Percentiles rank a stretch among this genome's conserved stretches.
Evolutionary conservation across 2,797 vertebrate species (phyloP).

Genomic region (Lithobates sylvaticus): DNA sequence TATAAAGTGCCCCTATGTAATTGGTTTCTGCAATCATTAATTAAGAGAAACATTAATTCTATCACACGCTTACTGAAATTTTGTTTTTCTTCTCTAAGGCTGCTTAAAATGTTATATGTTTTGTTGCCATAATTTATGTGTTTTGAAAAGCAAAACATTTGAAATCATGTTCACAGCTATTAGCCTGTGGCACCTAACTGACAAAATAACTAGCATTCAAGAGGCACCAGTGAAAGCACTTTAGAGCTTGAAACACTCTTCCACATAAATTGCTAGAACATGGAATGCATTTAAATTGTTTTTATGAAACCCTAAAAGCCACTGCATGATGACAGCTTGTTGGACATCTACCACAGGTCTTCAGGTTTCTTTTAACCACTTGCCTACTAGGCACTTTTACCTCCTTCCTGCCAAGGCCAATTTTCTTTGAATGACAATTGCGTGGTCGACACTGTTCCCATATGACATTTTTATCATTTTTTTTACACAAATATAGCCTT

Average conservation of each 20-base stretch:
- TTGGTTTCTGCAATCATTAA: not conserved
- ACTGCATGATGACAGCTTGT: not conserved
- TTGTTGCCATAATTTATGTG: constrained; percentile 1
- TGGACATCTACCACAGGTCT: not conserved
- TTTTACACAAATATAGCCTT: too few species aligned
- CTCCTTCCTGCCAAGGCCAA: too few species aligned
- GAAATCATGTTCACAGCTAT: constrained; percentile 11
- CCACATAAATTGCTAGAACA: not conserved
- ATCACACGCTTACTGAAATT: not conserved
- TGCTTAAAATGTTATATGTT: not conserved
- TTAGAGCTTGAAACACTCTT: not conserved
- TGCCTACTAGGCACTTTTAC: too few species aligned
- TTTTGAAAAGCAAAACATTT: constrained; percentile 15
- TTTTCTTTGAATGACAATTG: too few species aligned
- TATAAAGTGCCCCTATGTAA: not conserved
- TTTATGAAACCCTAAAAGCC: not conserved
- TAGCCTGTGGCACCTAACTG: constrained; percentile 11
- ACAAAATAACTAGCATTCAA: constrained; percentile 18
- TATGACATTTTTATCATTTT: too few species aligned
- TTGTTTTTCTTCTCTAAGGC: not conserved
- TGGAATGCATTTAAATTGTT: not conserved
- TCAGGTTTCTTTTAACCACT: not conserved
- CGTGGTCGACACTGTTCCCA: too few species aligned
- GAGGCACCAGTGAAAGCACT: constrained; percentile 19
- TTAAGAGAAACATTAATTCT: not conserved